phyloP scores from a whole-genome alignment of 1,140 invertebrate species.

The Lordiphosa mommai region DNA sequence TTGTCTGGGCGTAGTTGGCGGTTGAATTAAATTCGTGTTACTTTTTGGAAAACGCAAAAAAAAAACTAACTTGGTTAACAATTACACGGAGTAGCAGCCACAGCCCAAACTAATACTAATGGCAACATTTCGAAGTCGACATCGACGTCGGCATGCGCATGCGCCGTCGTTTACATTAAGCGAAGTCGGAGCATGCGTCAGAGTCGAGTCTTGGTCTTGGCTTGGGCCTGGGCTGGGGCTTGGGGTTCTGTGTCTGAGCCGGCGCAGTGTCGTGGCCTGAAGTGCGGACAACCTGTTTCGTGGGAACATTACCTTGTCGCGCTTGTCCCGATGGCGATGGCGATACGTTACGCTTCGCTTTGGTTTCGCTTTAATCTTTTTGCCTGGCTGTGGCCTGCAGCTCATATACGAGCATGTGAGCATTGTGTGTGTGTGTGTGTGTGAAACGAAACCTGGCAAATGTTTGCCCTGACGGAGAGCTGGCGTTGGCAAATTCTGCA shows the following conservation, averaged over 20 bases:
- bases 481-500: conserved; percentile 62
- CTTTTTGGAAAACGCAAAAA: conserved; percentile 47
- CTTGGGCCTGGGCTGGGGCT: conserved; percentile 7
- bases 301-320: conserved; percentile 80
- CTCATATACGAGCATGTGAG: conserved; percentile 8
- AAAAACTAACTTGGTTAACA: conserved; percentile 68
- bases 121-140: conserved; percentile 35
- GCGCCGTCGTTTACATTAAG: conserved; percentile 68
- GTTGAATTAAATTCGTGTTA: conserved; percentile 34
- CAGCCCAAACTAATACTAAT: conserved; percentile 49
- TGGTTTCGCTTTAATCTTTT: conserved; percentile 75
- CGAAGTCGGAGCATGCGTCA: conserved; percentile 56
- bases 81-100: conserved; percentile 53
- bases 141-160: conserved; percentile 64
- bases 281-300: conserved; percentile 79
- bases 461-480: conserved; percentile 31
- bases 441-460: conserved; percentile 51
- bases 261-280: conserved; percentile 65
- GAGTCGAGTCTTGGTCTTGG: conserved; percentile 30
- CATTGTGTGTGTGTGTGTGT: conserved; percentile 7
- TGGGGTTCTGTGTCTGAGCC: conserved; percentile 15
- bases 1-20: conserved; percentile 40
- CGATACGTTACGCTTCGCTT: conserved; percentile 76
- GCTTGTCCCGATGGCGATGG: conserved; percentile 70
- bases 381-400: conserved; percentile 21